Evolutionary conservation across 2,888 invertebrate genomes (phyloP).

Genomic region (Rhagonycha fulva): DNA sequence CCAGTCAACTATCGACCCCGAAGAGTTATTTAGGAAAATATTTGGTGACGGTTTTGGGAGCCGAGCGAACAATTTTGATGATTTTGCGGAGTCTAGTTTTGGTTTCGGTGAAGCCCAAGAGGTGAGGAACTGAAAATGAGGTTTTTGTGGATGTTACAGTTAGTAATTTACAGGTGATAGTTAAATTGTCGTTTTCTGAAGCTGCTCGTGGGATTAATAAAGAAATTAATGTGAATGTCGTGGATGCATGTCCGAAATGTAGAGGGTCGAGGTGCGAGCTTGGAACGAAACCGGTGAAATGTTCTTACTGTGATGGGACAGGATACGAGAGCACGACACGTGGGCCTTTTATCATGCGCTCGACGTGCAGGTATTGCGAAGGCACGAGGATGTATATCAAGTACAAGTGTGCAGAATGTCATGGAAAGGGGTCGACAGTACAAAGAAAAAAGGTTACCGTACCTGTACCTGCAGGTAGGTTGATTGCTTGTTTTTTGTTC

Average conservation of each 20-base stretch:
- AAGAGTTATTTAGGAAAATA: conserved; percentile 94
- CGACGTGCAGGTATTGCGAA: conserved; percentile 90
- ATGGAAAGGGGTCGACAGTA: conserved; percentile 83
- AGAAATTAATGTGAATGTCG: conserved; percentile 86
- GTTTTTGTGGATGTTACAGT: background rate
- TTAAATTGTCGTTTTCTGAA: conserved; percentile 90
- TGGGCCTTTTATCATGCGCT: conserved; percentile 96
- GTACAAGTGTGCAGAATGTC: conserved; percentile 89
- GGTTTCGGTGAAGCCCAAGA: conserved; percentile 93
- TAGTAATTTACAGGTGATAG: conserved; percentile 65
- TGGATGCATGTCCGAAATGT: conserved; percentile 92
- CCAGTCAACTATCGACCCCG: conserved; percentile 89
- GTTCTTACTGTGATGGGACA: conserved; percentile 93
- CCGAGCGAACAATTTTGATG: conserved; percentile 63
- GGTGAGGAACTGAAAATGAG: conserved; percentile 56
- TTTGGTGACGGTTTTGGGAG: conserved; percentile 85
- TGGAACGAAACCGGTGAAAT: conserved; percentile 88
- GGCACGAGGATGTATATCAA: conserved; percentile 86
- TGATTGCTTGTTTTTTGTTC: background rate
- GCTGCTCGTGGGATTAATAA: conserved; percentile 96
- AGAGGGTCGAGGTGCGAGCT: conserved; percentile 82
- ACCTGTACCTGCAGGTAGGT: conserved; percentile 83
- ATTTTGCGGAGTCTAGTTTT: conserved; percentile 86
- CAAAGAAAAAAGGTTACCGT: conserved; percentile 89
- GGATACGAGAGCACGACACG: conserved; percentile 86